Conservation (phyloP, 1,140 invertebrate genomes). For the Tribolium castaneum region DNA sequence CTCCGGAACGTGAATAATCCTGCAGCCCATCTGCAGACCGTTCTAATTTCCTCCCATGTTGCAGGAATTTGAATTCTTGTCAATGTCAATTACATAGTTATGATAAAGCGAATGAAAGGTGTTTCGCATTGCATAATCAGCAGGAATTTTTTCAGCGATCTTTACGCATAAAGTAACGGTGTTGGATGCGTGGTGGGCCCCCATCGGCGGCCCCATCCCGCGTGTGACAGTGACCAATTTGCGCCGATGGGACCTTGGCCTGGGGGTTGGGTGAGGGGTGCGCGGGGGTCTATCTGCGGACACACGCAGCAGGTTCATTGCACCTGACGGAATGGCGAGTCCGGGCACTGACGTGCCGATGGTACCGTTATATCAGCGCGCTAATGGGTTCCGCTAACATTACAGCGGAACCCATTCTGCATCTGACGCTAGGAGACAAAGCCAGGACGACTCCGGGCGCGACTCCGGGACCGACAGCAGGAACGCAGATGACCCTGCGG, state of each 20-base stretch:
- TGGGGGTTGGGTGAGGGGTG: slow-evolving; percentile 40
- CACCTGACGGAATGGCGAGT: slow-evolving; percentile 62
- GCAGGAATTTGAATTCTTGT: not conserved
- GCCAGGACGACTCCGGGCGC: not conserved
- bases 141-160: not conserved
- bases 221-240: slow-evolving; percentile 57
- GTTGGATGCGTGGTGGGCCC: not conserved
- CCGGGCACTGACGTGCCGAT: slow-evolving; percentile 58
- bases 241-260: slow-evolving; percentile 48
- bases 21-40: not conserved
- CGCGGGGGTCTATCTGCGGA: slow-evolving; percentile 32
- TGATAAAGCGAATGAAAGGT: not conserved
- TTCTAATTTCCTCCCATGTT: not conserved
- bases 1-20: not conserved
- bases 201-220: slow-evolving; percentile 46
- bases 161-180: slow-evolving; percentile 7
- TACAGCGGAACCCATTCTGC: slow-evolving; percentile 57
- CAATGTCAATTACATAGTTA: not conserved
- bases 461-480: not conserved
- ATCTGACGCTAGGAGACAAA: slow-evolving; percentile 51
- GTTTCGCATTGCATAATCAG: not conserved
- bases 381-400: slow-evolving; percentile 62
- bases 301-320: slow-evolving; percentile 58
- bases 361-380: slow-evolving; percentile 57
- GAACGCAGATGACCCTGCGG: not conserved